Base-by-base conservation (phyloP, 2,113 vertebrate genomes). In the Chlamydotis undulata region DNA sequence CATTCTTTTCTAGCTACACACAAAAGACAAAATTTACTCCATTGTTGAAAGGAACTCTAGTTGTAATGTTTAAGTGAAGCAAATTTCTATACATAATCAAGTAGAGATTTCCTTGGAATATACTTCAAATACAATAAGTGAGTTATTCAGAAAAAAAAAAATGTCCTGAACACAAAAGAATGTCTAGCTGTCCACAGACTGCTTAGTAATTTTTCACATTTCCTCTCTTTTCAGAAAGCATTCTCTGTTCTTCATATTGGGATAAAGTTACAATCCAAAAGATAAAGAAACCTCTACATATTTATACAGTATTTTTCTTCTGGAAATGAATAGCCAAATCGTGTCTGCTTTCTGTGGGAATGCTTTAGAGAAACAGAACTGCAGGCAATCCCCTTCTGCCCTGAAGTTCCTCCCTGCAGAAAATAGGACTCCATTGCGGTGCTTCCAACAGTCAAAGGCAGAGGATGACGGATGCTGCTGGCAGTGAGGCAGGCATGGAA, bases 241-340 rank as follows among this genome's bases (percentile, higher is more conserved):
- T 83, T 73, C 47, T 93, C 78, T 94, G 33, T 94, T 93, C 50
- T 28, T 90, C 6, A 0, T 28, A 17, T 31, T 31, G 35, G 82
- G 50, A 90, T 95, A 83, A 71, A 94, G 74, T 96, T 94, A 73
- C 70, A 70, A 55, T 57, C 18, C 18, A 45, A 0, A 0, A 83
- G 73, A 87, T 83, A 90, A 96, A 83, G 64, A 83, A 94, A 86
- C 15, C 16, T 75, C 64, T 93, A n/a, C 90, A 64, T 89, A 89
- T 89, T 92, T 89, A 67, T 63, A 86, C 31, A 64, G 26, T 74
- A 53, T 83, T 93, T 93, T 89, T 87, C 52, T 74, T 94, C 82
- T 92, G 71, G 88, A 94, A 94, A 90, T 1, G 0, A 83, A 80
- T 33, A 78, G 21, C 28, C 22, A 57, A 86, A 86, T 75, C 2